Conservation (phyloP, 2,888 invertebrate genomes). For the Ectemnius cavifrons region DNA sequence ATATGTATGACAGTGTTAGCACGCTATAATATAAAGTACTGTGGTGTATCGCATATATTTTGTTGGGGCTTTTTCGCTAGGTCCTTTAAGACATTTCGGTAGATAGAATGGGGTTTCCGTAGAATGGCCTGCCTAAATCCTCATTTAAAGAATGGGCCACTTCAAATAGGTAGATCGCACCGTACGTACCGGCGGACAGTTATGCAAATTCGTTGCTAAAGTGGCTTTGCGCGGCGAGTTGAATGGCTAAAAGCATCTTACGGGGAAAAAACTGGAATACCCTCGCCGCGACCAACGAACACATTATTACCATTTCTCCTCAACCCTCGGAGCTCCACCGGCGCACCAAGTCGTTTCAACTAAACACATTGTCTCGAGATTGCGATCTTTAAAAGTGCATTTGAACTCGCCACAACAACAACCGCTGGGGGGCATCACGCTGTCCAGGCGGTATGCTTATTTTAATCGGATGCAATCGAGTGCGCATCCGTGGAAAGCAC, state of each 20-base stretch:
- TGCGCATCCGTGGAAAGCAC: slow-evolving; percentile 17
- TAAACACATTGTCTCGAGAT: slow-evolving; percentile 40
- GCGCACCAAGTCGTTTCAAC: slow-evolving; percentile 19
- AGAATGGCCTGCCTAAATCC: background rate
- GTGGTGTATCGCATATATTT: too few species aligned
- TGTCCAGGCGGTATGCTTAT: slow-evolving; percentile 18
- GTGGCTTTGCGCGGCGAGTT: slow-evolving; percentile 38
- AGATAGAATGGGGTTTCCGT: too few species aligned
- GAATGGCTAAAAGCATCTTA: slow-evolving; percentile 40
- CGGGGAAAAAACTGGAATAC: background rate
- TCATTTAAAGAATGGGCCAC: slow-evolving; percentile 7
- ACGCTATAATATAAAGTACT: too few species aligned
- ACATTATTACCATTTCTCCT: slow-evolving; percentile 34
- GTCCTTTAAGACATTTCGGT: too few species aligned
- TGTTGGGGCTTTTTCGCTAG: too few species aligned
- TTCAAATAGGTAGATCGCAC: too few species aligned
- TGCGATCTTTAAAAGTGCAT: slow-evolving; percentile 35
- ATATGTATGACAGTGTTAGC: too few species aligned
- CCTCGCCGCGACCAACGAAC: slow-evolving; percentile 4
- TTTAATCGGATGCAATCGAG: slow-evolving; percentile 33
- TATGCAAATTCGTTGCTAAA: slow-evolving; percentile 45
- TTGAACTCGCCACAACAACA: slow-evolving; percentile 24
- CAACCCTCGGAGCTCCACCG: slow-evolving; percentile 1
- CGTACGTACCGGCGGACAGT: slow-evolving; percentile 36
- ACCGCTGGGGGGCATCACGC: slow-evolving; percentile 10